Conservation (phyloP, 2,888 invertebrate species). For the Portevinia maculata region DNA sequence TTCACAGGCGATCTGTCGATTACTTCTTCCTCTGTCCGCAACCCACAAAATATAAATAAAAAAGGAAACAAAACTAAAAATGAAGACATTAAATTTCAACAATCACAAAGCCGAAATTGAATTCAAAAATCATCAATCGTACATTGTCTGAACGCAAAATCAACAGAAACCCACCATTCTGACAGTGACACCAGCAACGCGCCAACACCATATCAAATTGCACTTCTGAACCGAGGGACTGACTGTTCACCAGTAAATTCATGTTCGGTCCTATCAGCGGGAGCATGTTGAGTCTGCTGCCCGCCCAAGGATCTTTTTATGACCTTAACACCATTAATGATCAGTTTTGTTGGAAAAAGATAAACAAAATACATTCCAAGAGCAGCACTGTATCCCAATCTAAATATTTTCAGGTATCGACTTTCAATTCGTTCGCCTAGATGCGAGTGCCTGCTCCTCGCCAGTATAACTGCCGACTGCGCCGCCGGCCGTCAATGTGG, state of each 20-base stretch:
- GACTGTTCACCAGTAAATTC: conserved; percentile 20
- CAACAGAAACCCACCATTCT: conserved; percentile 5
- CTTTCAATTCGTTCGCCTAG: conserved; percentile 47
- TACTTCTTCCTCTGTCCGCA: conserved; percentile 3
- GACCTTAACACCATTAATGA: conserved; percentile 72
- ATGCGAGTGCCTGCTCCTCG: neutral
- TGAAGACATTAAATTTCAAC: conserved; percentile 59
- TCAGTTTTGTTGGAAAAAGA: conserved; percentile 9
- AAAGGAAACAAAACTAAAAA: conserved; percentile 34
- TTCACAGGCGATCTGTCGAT: conserved; percentile 27
- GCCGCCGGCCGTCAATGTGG: conserved; percentile 27
- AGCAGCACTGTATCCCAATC: conserved; percentile 57
- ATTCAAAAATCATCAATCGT: conserved; percentile 44
- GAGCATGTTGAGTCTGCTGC: conserved; percentile 47
- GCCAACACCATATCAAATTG: conserved; percentile 61
- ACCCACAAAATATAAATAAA: conserved; percentile 1
- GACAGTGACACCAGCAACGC: conserved; percentile 41
- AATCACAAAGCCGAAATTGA: conserved; percentile 47
- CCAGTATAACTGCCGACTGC: neutral
- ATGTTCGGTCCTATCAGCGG: conserved; percentile 49
- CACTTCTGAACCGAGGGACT: conserved; percentile 42
- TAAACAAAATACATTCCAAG: conserved; percentile 28
- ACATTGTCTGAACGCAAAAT: conserved; percentile 31
- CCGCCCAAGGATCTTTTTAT: conserved; percentile 70
- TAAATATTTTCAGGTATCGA: conserved; percentile 65